phyloP scores from a whole-genome alignment of 64 coral and sea anemone genomes.

The Hydrozoanthus tunicans region DNA sequence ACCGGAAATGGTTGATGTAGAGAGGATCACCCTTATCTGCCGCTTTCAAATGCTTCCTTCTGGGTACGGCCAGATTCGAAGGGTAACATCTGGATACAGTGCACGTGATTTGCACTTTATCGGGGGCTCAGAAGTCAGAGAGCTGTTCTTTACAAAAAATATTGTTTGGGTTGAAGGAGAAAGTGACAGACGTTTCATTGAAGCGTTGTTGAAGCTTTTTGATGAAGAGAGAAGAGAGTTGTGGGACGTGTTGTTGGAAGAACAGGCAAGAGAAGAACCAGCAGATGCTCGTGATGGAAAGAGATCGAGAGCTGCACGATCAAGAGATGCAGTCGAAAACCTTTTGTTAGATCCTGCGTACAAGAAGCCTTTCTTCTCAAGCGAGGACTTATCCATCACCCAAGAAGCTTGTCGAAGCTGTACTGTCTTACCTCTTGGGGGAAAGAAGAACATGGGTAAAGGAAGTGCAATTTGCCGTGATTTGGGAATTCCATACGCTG shows the following conservation, averaged over 20 bases:
- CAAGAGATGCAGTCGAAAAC: constrained; percentile 50
- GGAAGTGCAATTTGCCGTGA: constrained; percentile 84
- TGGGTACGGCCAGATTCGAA: constrained; percentile 75
- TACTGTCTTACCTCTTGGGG: constrained; percentile 67
- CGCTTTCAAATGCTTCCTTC: constrained; percentile 83
- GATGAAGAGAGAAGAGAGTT: constrained; percentile 71
- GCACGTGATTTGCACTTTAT: constrained; percentile 81
- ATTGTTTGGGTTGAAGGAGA: constrained; percentile 96
- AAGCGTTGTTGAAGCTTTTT: constrained; percentile 80
- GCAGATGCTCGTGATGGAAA: not conserved
- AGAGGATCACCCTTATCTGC: constrained; percentile 83
- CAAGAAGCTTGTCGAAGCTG: constrained; percentile 87
- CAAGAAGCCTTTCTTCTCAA: constrained; percentile 65
- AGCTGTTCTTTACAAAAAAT: constrained; percentile 85
- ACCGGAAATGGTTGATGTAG: constrained; percentile 83
- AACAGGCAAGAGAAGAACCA: not conserved
- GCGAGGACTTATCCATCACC: constrained; percentile 57
- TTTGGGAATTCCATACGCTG: constrained; percentile 75
- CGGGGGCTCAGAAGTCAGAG: constrained; percentile 75
- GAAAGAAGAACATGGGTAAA: constrained; percentile 94
- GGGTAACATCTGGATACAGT: constrained; percentile 69
- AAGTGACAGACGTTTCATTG: constrained; percentile 87
- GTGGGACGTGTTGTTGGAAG: constrained; percentile 55
- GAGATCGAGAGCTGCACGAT: not conserved
- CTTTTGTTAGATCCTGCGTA: constrained; percentile 79